Evolutionary conservation across 1,140 invertebrate species (phyloP).

Genomic region (Sipha flava): DNA sequence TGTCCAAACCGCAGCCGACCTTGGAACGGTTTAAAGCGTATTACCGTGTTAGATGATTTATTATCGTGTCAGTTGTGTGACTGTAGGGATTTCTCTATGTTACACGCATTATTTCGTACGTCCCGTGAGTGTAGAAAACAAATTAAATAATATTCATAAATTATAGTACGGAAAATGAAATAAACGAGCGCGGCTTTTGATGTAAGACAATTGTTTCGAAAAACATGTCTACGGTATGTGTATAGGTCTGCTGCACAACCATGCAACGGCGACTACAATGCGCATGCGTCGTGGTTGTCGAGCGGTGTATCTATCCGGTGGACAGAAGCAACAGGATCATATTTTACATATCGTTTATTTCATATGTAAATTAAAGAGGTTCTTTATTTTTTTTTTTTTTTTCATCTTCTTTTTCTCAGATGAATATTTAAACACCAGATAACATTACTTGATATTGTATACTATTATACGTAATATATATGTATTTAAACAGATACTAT

Average conservation of each 20-base stretch:
- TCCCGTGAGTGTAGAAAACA: too few species aligned
- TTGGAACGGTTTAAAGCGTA: too few species aligned
- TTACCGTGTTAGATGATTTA: too few species aligned
- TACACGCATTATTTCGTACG: too few species aligned
- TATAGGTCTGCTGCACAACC: not conserved
- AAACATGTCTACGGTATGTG: too few species aligned
- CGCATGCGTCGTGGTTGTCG: too few species aligned
- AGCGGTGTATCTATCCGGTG: not conserved
- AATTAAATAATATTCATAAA: not conserved
- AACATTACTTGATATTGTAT: conserved; percentile 15
- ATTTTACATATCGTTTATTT: conserved; percentile 21
- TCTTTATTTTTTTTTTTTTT: not conserved
- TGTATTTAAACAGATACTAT: too few species aligned
- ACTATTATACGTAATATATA: not conserved
- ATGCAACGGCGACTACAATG: not conserved
- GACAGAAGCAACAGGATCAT: conserved; percentile 26
- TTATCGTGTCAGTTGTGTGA: too few species aligned
- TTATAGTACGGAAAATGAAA: not conserved
- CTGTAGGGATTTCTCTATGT: too few species aligned
- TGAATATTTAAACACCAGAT: conserved; percentile 22
- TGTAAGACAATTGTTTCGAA: not conserved
- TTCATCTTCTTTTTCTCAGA: not conserved
- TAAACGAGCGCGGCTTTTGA: not conserved
- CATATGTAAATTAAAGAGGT: conserved; percentile 24
- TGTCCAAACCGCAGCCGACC: too few species aligned